Base-by-base conservation (phyloP, 2,888 invertebrate genomes). In the Isotomurus palustris region DNA sequence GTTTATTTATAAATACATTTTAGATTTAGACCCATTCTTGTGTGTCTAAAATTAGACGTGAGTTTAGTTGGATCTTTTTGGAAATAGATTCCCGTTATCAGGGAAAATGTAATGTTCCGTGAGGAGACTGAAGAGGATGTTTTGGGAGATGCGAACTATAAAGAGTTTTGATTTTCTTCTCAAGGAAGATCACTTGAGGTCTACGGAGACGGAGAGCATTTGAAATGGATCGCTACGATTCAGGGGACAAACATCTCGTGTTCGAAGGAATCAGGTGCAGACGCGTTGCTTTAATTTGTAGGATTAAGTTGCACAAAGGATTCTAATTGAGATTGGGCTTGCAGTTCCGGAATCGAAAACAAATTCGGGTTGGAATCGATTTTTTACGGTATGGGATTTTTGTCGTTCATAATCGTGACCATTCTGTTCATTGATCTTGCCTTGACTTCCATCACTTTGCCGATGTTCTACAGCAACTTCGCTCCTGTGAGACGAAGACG, bases 211-310 rank as follows among this genome's bases (percentile, higher is more conserved):
- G n/a, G n/a, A n/a, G n/a, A n/a, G n/a, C n/a, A 10, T 32, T 32
- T 48, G 51, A 32, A 25, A 69, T 69, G 68, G 67, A 68, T 47
- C 56, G 70, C 1, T 70, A 68, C 54, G 68, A 67, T 48, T 57
- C 64, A 10, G 36, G 36, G 14, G 68, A 70, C 50, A 61, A 60
- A 1, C 67, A 68, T 58, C 57, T 70, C 8, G 61, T 70, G 10
- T 70, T 68, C 58, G 70, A 70, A 60, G 70, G 70, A 40, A 68
- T 70, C 53, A 70, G 68, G 68, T 68, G 57, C 36, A 53, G 45
- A 21, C n/a, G n/a, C n/a, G 36, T 45, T 35, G 6, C 24, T 17
- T 49, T 27, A 48, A 29, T 22, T 25, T 25, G 22, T n/a, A 38
- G 28, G 24, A 12, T 32, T 21, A 24, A 44, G 4, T 36, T n/a